These are phyloP conservation scores for Cataglyphis livida DNA, from an alignment of 2,888 invertebrate species.

Conservation along the genomic window DNA sequence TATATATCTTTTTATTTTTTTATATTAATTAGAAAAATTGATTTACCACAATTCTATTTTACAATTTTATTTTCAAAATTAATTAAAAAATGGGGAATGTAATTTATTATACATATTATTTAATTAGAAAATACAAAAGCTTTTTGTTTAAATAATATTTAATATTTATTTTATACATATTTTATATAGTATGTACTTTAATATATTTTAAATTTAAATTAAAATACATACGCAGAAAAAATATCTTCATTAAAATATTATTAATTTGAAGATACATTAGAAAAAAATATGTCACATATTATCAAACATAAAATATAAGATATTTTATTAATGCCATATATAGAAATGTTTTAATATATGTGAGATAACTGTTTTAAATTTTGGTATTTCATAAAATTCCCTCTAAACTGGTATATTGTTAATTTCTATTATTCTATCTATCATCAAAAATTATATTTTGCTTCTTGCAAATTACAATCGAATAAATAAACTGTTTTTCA, in stretches of 20 bases:
- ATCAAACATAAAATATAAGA: background rate
- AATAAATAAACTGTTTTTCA: background rate
- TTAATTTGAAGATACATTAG: background rate
- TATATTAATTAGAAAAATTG: background rate
- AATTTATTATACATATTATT: background rate
- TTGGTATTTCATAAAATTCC: background rate
- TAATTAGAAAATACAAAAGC: background rate
- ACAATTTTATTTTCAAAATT: background rate
- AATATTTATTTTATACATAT: background rate
- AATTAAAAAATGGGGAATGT: background rate
- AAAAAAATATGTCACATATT: background rate
- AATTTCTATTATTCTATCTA: background rate
- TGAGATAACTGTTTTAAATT: background rate
- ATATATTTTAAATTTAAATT: conserved; percentile 7
- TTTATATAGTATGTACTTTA: background rate
- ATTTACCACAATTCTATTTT: background rate
- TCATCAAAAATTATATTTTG: background rate
- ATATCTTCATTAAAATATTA: background rate
- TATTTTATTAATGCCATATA: background rate
- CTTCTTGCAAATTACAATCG: background rate
- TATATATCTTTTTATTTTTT: background rate
- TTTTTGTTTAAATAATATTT: background rate
- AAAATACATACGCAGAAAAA: background rate
- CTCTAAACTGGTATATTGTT: background rate
- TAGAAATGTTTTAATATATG: background rate